Base-by-base conservation (phyloP, 2,113 vertebrate genomes). In the Proterorhinus semilunaris region DNA sequence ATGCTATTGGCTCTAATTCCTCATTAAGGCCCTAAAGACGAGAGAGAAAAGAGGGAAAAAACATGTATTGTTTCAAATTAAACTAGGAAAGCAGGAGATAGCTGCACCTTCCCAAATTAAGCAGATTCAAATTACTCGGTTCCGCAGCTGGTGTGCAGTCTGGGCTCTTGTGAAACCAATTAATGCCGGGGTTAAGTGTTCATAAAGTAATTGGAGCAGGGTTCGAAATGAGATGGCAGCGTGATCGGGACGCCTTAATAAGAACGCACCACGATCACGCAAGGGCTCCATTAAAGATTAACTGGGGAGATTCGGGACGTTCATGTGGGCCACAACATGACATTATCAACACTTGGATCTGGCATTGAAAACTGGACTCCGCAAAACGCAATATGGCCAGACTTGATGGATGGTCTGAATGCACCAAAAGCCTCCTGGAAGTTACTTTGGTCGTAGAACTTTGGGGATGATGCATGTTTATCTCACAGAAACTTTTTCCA, bases 1-100 rank as follows among this genome's bases (percentile, higher is more conserved):
- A 86, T 86, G 85, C 84, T 86, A 80, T 85, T 88, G 86, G 89
- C 87, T 85, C 75, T 83, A 77, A 87, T 86, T 88, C 78, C 85
- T 90, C 87, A 91, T 91, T 88, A 88, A 74, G 66, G 74, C 80
- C 84, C 79, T 68, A 83, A 87, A 86, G 81, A 86, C 59, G 62
- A 79, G 67, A 69, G 72, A 6, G 76, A 83, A 75, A 69, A 65
- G 68, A 83, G 77, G 58, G n/a, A 45, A 61, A 84, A 87, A 81
- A 65, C 81, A 59, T 68, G 76, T 75, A 81, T 89, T 87, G 83
- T 88, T 68, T 27, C 70, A 83, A 83, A 87, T 84, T 76, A 82
- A 84, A 87, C 80, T 78, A 70, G 11, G 83, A 76, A 81, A 76
- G 74, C 80, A 86, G 66, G 63, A 79, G 86, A 87, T 79, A 84